phyloP scores from a whole-genome alignment of 2,113 vertebrate genomes.

The Austrofundulus limnaeus region DNA sequence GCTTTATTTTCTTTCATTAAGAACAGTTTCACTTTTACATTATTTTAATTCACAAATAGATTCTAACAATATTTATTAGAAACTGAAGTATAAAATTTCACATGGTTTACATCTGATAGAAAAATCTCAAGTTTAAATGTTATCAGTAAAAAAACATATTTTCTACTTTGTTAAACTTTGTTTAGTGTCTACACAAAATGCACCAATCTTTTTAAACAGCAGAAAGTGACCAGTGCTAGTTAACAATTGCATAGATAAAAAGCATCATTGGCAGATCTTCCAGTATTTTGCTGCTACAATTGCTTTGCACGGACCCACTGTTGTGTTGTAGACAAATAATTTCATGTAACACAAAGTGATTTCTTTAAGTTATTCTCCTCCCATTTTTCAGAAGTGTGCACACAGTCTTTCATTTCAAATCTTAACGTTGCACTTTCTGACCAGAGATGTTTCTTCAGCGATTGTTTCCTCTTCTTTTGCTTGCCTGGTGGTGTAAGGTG shows the following conservation, averaged over 20 bases:
- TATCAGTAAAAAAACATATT: not conserved
- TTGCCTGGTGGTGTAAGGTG: slow-evolving; percentile 1
- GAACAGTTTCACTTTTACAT: not conserved
- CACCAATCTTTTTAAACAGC: not conserved
- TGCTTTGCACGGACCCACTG: no score
- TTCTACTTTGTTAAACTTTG: not conserved
- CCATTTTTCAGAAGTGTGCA: not conserved
- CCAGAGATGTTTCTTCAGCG: slow-evolving; percentile 9
- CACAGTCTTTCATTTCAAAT: not conserved
- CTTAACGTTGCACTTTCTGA: not conserved
- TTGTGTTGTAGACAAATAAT: no score
- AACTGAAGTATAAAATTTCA: not conserved
- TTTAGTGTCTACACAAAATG: not conserved
- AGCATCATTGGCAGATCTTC: no score
- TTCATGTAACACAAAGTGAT: no score
- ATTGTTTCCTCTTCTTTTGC: slow-evolving; percentile 23
- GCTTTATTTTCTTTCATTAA: not conserved
- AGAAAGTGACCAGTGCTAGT: not conserved
- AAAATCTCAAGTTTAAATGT: not conserved
- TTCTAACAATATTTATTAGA: not conserved
- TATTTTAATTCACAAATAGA: not conserved
- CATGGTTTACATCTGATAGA: not conserved
- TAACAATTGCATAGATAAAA: no score
- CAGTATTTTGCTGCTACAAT: no score
- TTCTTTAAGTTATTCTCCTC: not conserved